phyloP scores from a whole-genome alignment of 2,888 invertebrate genomes.

The Saturnia pavonia region DNA sequence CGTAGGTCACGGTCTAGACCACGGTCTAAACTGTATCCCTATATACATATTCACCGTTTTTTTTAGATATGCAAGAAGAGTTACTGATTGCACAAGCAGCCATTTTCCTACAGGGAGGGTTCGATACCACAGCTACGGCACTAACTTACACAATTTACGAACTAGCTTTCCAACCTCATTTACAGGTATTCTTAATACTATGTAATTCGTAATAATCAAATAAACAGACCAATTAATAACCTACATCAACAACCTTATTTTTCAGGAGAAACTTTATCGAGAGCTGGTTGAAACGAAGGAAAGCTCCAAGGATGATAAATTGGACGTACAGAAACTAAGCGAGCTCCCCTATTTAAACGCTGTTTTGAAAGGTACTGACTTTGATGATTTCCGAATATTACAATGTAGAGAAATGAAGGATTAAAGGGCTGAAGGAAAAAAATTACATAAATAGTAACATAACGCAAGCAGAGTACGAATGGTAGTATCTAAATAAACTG shows the following conservation, averaged over 20 bases:
- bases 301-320: not conserved
- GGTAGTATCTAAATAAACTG: not conserved
- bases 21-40: too few species aligned
- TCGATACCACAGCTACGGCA: constrained; percentile 48
- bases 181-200: constrained; percentile 44
- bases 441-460: too few species aligned
- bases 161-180: constrained; percentile 44
- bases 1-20: too few species aligned
- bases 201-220: not conserved
- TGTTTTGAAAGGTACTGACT: constrained; percentile 1
- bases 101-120: constrained; percentile 59
- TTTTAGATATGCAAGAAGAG: constrained; percentile 48
- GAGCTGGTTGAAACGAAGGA: not conserved
- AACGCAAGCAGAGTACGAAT: not conserved
- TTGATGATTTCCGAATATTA: not conserved
- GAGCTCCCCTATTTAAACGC: not conserved
- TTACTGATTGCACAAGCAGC: constrained; percentile 56
- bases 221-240: not conserved
- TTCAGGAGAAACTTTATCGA: not conserved
- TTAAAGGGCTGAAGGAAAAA: too few species aligned
- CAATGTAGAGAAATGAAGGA: too few species aligned
- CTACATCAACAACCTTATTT: not conserved
- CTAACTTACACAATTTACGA: constrained; percentile 45
- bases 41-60: too few species aligned
- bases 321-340: not conserved